Percentiles rank a stretch among this genome's conserved stretches.
These are phyloP conservation scores for Melieria crassipennis DNA, from an alignment of 2,888 invertebrate genomes.

Conservation along the genomic window DNA sequence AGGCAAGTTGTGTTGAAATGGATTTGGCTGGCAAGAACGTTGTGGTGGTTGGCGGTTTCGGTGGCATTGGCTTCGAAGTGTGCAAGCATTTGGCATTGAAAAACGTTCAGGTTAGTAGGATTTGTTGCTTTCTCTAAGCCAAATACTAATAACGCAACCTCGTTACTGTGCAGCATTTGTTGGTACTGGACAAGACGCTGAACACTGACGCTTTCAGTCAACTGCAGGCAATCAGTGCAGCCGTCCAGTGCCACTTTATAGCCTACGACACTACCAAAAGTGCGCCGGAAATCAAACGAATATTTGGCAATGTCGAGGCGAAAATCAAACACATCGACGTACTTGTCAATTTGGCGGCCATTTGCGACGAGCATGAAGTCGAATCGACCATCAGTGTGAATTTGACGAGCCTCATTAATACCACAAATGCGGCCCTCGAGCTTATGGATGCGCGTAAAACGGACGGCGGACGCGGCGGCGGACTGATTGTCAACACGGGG, in stretches of 20 bases:
- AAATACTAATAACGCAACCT: too few species aligned
- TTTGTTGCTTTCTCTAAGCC: too few species aligned
- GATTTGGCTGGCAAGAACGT: constrained; percentile 53
- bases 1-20: constrained; percentile 39
- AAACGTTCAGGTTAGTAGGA: constrained; percentile 52
- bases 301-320: constrained; percentile 50
- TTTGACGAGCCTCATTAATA: constrained; percentile 44
- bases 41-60: constrained; percentile 58
- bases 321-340: constrained; percentile 42
- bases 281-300: constrained; percentile 53
- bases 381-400: constrained; percentile 42
- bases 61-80: constrained; percentile 56
- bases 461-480: constrained; percentile 56
- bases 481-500: constrained; percentile 58
- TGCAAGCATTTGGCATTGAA: constrained; percentile 54
- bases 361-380: constrained; percentile 41
- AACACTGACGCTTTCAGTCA: constrained; percentile 49
- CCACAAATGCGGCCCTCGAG: constrained; percentile 50
- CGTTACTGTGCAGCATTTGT: constrained; percentile 52
- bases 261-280: constrained; percentile 48
- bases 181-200: constrained; percentile 51
- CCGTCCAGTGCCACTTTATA: constrained; percentile 52
- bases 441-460: constrained; percentile 56
- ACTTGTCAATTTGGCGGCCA: constrained; percentile 45
- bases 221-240: constrained; percentile 47